Percentiles rank a stretch among this genome's conserved stretches.
These are phyloP conservation scores for Allacma fusca DNA, from an alignment of 2,888 invertebrate genomes.

Conservation along the genomic window DNA sequence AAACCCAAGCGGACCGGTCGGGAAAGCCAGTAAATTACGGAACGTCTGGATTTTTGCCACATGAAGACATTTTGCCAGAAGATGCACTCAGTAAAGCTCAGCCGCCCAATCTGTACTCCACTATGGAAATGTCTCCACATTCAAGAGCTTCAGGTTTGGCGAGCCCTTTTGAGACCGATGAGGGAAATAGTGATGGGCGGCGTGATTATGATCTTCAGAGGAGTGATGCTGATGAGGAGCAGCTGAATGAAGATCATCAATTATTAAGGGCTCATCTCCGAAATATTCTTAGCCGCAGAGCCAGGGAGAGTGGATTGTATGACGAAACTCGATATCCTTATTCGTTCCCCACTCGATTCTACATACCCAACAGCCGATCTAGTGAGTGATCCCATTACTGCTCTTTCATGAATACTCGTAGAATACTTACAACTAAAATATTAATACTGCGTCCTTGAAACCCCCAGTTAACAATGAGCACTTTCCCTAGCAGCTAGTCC, in stretches of 20 bases:
- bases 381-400: conserved; percentile 37
- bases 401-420: too few species aligned
- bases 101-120: conserved; percentile 19
- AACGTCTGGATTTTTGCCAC: conserved; percentile 16
- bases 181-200: neutral
- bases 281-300: conserved; percentile 24
- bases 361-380: conserved; percentile 31
- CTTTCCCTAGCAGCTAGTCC: too few species aligned
- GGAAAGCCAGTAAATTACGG: conserved; percentile 13
- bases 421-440: too few species aligned
- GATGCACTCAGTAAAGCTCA: neutral
- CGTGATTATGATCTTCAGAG: conserved; percentile 14
- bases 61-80: neutral
- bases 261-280: conserved; percentile 19
- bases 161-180: neutral
- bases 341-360: conserved; percentile 30
- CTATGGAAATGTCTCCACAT: neutral
- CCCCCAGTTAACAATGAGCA: too few species aligned
- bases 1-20: neutral
- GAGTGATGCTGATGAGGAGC: conserved; percentile 21
- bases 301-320: neutral
- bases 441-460: too few species aligned
- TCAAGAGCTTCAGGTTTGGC: neutral
- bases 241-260: neutral
- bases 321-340: conserved; percentile 32